Conservation (phyloP, 35 echinoderm and acorn worm species). For the Ptychodera flava region DNA sequence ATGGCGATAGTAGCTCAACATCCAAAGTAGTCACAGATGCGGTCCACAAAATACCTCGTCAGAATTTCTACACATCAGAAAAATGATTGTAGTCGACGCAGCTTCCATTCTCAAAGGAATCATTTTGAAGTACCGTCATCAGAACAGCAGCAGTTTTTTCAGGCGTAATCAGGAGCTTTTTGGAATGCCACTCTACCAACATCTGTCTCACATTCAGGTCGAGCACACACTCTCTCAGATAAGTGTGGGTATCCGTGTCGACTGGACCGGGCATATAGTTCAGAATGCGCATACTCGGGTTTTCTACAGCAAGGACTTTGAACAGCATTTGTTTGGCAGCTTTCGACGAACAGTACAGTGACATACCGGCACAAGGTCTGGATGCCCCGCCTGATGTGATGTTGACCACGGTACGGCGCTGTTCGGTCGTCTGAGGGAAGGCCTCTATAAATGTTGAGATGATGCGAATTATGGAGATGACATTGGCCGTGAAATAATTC, state of each 20-base stretch:
- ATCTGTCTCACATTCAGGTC: neutral
- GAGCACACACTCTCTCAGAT: neutral
- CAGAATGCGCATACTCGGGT: constrained; percentile 46
- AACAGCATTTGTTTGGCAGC: constrained; percentile 64
- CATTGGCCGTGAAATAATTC: constrained; percentile 36
- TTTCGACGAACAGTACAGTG: constrained; percentile 43
- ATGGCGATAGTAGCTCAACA: too few species aligned
- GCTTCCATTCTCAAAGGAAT: constrained; percentile 36
- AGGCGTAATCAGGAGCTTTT: neutral
- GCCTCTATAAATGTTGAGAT: constrained; percentile 40
- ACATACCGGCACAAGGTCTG: constrained; percentile 9
- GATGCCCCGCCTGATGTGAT: constrained; percentile 26
- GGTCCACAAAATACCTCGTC: too few species aligned
- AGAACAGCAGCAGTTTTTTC: constrained; percentile 21
- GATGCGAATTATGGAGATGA: constrained; percentile 38
- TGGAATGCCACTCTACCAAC: neutral
- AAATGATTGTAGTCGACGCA: constrained; percentile 42
- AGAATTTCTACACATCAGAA: too few species aligned
- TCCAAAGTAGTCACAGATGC: too few species aligned
- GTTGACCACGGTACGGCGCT: constrained; percentile 31
- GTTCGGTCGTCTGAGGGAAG: constrained; percentile 25
- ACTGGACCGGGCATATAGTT: constrained; percentile 50
- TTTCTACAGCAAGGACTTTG: constrained; percentile 45
- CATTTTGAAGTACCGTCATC: constrained; percentile 21
- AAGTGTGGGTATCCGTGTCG: constrained; percentile 42